These are phyloP conservation scores for Scaptomyza cyrtandrae DNA, from an alignment of 2,888 invertebrate genomes.

Conservation along the genomic window DNA sequence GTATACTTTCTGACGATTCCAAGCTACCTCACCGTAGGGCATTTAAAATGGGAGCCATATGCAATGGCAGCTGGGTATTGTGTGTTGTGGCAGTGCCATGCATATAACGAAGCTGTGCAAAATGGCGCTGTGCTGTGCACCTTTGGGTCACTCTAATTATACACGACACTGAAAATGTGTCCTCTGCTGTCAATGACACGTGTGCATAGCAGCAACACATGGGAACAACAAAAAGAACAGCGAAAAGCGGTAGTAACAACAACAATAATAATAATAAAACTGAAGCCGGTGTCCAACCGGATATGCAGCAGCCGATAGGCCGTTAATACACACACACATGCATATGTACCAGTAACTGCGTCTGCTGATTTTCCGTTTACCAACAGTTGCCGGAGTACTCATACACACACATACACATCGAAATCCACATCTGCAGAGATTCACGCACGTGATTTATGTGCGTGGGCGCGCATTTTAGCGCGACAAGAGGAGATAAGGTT, in stretches of 20 bases:
- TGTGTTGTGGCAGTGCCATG: slow-evolving; percentile 22
- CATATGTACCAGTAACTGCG: slow-evolving; percentile 41
- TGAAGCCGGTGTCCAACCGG: slow-evolving; percentile 62
- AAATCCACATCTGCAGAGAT: slow-evolving; percentile 50
- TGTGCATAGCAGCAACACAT: slow-evolving; percentile 50
- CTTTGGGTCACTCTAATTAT: slow-evolving; percentile 76
- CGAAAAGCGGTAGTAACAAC: slow-evolving; percentile 21
- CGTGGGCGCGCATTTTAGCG: slow-evolving; percentile 79
- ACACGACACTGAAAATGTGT: slow-evolving; percentile 78
- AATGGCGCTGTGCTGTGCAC: slow-evolving; percentile 46
- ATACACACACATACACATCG: slow-evolving; percentile 27
- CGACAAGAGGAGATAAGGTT: slow-evolving; percentile 22
- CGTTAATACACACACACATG: slow-evolving; percentile 64
- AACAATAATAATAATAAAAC: slow-evolving; percentile 56
- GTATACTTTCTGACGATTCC: no score
- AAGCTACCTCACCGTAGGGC: slow-evolving; percentile 2
- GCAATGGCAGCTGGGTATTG: not conserved
- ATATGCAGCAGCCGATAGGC: slow-evolving; percentile 77
- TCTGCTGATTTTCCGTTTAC: slow-evolving; percentile 73
- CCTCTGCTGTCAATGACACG: slow-evolving; percentile 75
- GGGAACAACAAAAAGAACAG: slow-evolving; percentile 39
- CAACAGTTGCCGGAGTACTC: slow-evolving; percentile 49
- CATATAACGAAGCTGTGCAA: slow-evolving; percentile 40
- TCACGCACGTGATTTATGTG: slow-evolving; percentile 78
- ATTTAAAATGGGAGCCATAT: slow-evolving; percentile 2